A percentile compares a stretch with the other conserved stretches of the same genome.
Conservation (phyloP, 1,140 invertebrate species). For the Vanessa atalanta region DNA sequence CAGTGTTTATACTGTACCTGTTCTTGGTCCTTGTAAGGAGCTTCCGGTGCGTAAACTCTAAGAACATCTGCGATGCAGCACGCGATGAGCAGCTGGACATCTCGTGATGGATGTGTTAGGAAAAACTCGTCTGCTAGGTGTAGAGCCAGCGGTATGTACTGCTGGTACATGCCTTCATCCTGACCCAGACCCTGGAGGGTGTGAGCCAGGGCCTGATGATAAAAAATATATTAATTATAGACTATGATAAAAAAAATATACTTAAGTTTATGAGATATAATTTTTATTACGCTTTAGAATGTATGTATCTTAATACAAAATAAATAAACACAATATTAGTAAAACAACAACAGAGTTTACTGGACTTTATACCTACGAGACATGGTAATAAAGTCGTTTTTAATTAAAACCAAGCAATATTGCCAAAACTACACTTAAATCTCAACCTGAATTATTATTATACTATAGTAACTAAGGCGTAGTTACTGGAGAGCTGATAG, state of each 20-base stretch:
- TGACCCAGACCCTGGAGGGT: constrained; percentile 98
- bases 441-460: no score
- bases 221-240: background rate
- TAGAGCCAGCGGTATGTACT: constrained; percentile 96
- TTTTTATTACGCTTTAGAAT: no score
- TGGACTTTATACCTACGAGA: no score
- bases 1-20: constrained; percentile 24
- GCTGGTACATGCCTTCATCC: constrained; percentile 95
- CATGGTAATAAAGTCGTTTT: no score
- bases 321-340: no score
- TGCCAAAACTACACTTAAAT: no score
- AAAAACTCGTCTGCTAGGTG: constrained; percentile 97
- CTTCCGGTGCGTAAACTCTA: constrained; percentile 98
- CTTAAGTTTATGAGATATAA: background rate
- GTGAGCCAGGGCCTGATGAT: constrained; percentile 90
- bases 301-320: no score
- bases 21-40: constrained; percentile 95
- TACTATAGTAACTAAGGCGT: no score
- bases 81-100: constrained; percentile 96
- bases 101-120: constrained; percentile 92
- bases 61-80: constrained; percentile 99
- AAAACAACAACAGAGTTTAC: no score
- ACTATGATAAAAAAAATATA: background rate
- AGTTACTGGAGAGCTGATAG: no score
- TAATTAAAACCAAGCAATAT: no score